These are phyloP conservation scores for Coenonympha arcania DNA, from an alignment of 2,888 invertebrate genomes.

Conservation along the genomic window DNA sequence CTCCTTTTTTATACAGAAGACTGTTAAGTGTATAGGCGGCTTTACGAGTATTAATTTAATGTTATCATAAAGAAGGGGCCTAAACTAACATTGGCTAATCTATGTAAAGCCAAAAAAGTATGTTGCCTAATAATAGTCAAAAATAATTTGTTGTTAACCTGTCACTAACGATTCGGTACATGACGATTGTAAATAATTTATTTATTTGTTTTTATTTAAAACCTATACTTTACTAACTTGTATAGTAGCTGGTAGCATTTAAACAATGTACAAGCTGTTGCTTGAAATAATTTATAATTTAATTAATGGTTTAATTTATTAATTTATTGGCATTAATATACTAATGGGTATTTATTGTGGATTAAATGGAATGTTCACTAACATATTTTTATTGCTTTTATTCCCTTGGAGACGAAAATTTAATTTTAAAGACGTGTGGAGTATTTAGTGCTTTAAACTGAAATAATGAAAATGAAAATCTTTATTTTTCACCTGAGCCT, in stretches of 20 bases:
- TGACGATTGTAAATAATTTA: slow-evolving; percentile 50
- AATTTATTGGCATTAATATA: slow-evolving; percentile 50
- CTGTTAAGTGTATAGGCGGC: background rate
- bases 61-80: too few relatives aligned
- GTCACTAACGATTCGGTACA: slow-evolving; percentile 26
- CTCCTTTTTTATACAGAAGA: too few relatives aligned
- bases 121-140: slow-evolving; percentile 9
- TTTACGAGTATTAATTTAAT: background rate
- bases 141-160: slow-evolving; percentile 32
- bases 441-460: too few relatives aligned
- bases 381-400: slow-evolving; percentile 31
- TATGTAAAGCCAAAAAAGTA: background rate
- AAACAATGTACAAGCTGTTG: slow-evolving; percentile 43
- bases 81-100: too few relatives aligned
- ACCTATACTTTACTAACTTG: slow-evolving; percentile 54
- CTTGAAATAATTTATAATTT: slow-evolving; percentile 34
- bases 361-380: slow-evolving; percentile 60
- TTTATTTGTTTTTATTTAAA: slow-evolving; percentile 50
- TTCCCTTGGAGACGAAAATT: too few relatives aligned
- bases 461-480: too few relatives aligned
- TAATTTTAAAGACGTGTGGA: too few relatives aligned
- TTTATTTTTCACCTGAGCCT: too few relatives aligned
- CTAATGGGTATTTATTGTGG: slow-evolving; percentile 59
- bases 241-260: slow-evolving; percentile 66
- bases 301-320: slow-evolving; percentile 41